phyloP scores from a whole-genome alignment of 2,888 invertebrate species.

The Muscina levida region DNA sequence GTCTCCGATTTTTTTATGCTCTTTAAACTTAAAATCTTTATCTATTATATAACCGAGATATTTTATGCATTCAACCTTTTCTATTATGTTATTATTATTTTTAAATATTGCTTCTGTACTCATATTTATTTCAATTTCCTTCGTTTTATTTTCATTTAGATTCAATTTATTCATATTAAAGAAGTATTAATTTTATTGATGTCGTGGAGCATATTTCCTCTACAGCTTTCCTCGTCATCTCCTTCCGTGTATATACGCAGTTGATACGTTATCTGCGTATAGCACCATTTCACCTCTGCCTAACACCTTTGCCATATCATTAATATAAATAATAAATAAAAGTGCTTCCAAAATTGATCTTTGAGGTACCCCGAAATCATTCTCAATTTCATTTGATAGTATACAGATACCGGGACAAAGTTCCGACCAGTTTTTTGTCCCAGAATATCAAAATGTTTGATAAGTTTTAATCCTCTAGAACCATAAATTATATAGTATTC shows the following conservation, averaged over 20 bases:
- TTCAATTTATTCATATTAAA: background rate
- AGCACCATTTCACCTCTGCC: constrained; percentile 18
- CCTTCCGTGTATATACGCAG: constrained; percentile 14
- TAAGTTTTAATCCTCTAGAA: too few species aligned
- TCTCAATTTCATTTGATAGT: background rate
- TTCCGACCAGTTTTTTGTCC: too few species aligned
- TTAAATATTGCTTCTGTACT: too few species aligned
- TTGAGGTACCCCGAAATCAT: constrained; percentile 30
- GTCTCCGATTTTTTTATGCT: background rate
- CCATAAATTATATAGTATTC: too few species aligned
- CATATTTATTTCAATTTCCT: too few species aligned
- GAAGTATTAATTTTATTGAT: background rate
- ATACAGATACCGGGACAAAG: too few species aligned
- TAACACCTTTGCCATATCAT: constrained; percentile 5
- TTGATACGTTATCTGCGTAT: constrained; percentile 24
- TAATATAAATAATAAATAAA: constrained; percentile 37
- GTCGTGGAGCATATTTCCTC: background rate
- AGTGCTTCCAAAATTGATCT: constrained; percentile 25
- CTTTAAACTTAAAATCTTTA: background rate
- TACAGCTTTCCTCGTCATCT: background rate
- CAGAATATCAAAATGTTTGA: too few species aligned
- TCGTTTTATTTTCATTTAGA: background rate
- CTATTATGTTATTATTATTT: too few species aligned
- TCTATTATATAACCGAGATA: background rate
- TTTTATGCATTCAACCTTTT: too few species aligned